phyloP scores from a whole-genome alignment of 2,888 invertebrate genomes.

The Chironomus riparius region DNA sequence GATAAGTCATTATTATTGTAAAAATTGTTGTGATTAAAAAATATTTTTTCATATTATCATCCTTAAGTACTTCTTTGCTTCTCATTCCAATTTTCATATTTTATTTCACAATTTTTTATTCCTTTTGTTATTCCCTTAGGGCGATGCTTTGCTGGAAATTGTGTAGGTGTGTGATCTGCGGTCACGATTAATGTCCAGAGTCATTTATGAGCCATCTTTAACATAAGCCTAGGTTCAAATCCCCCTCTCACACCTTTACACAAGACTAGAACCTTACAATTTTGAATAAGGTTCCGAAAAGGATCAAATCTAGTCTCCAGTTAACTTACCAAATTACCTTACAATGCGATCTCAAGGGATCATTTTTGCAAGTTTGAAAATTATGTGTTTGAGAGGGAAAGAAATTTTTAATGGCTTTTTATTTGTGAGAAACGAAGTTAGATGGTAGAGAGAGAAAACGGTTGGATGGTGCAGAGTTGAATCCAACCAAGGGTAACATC shows the following conservation, averaged over 20 bases:
- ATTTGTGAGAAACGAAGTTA: slow-evolving; percentile 7
- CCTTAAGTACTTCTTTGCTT: slow-evolving; percentile 15
- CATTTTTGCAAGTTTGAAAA: not conserved
- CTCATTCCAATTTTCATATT: too few species aligned
- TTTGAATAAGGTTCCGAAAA: too few species aligned
- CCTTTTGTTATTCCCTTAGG: not conserved
- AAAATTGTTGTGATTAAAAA: slow-evolving; percentile 24
- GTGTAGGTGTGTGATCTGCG: not conserved
- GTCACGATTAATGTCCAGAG: too few species aligned
- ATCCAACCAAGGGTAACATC: not conserved
- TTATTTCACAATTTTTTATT: not conserved
- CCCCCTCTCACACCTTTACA: too few species aligned
- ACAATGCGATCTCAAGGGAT: not conserved
- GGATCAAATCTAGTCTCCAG: too few species aligned
- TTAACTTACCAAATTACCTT: not conserved
- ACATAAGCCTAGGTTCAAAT: too few species aligned
- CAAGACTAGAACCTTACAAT: too few species aligned
- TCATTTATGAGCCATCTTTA: too few species aligned
- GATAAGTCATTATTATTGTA: slow-evolving; percentile 27
- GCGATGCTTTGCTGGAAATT: not conserved
- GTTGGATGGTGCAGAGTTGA: slow-evolving; percentile 18
- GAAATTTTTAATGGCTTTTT: slow-evolving; percentile 25
- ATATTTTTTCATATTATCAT: slow-evolving; percentile 26
- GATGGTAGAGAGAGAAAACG: not conserved
- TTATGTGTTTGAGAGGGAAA: slow-evolving; percentile 11